Evolutionary conservation across 2,113 vertebrate genomes (phyloP).

Genomic region (Alethe castanea): DNA sequence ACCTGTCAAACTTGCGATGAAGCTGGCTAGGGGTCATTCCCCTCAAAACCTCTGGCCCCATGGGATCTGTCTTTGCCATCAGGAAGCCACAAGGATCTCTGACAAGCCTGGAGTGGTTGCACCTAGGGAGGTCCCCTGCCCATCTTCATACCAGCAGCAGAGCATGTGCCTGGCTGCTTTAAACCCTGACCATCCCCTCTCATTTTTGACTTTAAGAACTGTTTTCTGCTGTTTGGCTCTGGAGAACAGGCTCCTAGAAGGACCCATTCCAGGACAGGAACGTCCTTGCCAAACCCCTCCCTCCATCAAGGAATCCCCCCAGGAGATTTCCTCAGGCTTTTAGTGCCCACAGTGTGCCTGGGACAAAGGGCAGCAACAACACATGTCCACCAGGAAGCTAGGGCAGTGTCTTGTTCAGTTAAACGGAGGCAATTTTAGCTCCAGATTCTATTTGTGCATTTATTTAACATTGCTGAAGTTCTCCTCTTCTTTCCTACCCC

Average conservation of each 20-base stretch:
- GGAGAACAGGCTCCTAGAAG: background rate
- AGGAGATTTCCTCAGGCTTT: background rate
- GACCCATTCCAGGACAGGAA: background rate
- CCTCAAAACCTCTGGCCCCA: accelerated
- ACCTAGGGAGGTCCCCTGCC: background rate
- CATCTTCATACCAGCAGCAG: background rate
- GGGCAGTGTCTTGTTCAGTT: accelerated
- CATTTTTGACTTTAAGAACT: background rate
- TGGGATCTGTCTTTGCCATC: background rate
- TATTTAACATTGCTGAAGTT: background rate
- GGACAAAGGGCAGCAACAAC: background rate
- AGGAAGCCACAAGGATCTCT: background rate
- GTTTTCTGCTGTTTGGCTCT: background rate
- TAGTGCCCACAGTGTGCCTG: accelerated
- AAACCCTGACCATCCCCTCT: background rate
- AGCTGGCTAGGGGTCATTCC: background rate
- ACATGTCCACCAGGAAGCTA: background rate
- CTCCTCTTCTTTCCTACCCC: background rate
- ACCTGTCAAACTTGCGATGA: accelerated
- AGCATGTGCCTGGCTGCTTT: background rate
- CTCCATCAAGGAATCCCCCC: background rate
- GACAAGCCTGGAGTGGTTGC: background rate
- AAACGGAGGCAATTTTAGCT: background rate
- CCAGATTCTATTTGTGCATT: background rate
- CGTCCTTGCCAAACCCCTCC: background rate